Evolutionary conservation across 2,797 vertebrate genomes (phyloP).

Genomic region (Caiman crocodilus): DNA sequence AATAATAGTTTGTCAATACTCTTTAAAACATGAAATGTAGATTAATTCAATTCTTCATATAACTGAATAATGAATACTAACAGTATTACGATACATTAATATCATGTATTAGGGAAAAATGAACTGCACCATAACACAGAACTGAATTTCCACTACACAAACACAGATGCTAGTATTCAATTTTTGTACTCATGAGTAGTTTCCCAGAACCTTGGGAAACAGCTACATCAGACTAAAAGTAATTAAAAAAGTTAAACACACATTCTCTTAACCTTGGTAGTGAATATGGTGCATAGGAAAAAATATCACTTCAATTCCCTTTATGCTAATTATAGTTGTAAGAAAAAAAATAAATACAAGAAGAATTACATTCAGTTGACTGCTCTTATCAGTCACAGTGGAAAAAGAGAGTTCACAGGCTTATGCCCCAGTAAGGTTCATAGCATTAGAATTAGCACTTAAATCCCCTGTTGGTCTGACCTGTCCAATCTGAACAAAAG

Average conservation of each 20-base stretch:
- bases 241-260: constrained; percentile 62
- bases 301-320: constrained; percentile 11
- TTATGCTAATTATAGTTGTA: constrained; percentile 47
- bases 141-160: neutral
- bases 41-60: neutral
- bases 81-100: too few relatives aligned
- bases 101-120: neutral
- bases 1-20: too few relatives aligned
- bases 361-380: constrained; percentile 23
- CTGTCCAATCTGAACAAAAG: neutral
- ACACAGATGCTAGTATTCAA: constrained; percentile 51
- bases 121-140: neutral
- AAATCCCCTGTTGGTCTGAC: neutral
- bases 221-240: constrained; percentile 32
- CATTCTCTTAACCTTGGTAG: constrained; percentile 56
- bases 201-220: constrained; percentile 58
- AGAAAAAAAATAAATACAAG: constrained; percentile 40
- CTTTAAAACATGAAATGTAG: neutral
- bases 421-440: constrained; percentile 8
- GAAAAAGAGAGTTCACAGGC: constrained; percentile 13
- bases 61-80: neutral
- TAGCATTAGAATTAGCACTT: constrained; percentile 3
- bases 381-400: constrained; percentile 11
- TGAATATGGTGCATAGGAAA: constrained; percentile 48
- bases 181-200: constrained; percentile 33